Conservation (phyloP, 2,113 vertebrate species). For the Myrmecophaga tridactyla region DNA sequence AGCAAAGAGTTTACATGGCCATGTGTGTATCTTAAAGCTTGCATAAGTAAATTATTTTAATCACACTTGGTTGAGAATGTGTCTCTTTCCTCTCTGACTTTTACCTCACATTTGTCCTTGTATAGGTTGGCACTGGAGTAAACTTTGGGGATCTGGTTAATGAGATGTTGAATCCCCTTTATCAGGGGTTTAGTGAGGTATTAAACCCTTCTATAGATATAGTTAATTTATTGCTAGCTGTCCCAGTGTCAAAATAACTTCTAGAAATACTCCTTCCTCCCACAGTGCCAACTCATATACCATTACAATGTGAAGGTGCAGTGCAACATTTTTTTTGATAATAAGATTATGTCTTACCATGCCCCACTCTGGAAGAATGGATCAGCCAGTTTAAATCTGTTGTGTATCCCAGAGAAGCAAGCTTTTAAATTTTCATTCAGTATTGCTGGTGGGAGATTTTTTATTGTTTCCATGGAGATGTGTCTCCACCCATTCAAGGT, state of each 20-base stretch:
- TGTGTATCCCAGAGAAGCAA: too few species aligned
- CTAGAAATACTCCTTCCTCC: background rate
- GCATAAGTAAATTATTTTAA: background rate
- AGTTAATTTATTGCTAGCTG: background rate
- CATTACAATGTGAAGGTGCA: background rate
- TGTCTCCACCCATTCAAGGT: too few species aligned
- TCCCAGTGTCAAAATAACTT: background rate
- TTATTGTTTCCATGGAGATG: too few species aligned
- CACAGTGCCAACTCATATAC: background rate
- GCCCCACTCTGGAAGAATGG: background rate
- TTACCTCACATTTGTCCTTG: background rate
- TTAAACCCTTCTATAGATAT: background rate
- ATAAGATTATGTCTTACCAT: background rate
- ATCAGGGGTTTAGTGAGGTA: background rate
- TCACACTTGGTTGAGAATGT: background rate
- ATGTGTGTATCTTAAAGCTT: background rate
- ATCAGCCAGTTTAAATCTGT: too few species aligned
- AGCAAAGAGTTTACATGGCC: background rate
- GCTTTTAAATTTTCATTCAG: too few species aligned
- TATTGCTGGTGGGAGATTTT: too few species aligned
- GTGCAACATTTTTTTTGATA: fast-evolving
- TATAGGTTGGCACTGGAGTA: background rate
- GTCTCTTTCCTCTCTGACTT: background rate
- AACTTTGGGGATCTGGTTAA: background rate
- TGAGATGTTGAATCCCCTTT: background rate